Evolutionary conservation across 2,113 vertebrate genomes (phyloP).

Genomic region (Leptodactylus fuscus): DNA sequence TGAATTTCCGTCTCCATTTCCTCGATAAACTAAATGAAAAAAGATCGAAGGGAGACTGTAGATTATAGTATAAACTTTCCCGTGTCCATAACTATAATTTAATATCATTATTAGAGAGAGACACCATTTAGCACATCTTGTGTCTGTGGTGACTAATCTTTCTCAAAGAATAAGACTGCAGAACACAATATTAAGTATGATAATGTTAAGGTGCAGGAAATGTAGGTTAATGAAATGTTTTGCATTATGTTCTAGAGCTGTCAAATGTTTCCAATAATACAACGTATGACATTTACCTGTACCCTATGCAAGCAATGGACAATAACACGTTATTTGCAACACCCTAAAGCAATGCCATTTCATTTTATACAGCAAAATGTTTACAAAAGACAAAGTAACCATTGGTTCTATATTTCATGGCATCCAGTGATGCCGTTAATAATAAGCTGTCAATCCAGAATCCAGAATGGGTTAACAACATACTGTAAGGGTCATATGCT

Average conservation of each 20-base stretch:
- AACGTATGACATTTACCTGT: background rate
- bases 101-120: background rate
- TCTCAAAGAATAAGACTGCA: background rate
- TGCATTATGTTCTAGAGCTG: background rate
- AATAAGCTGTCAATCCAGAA: conserved; percentile 23
- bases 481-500: conserved; percentile 52
- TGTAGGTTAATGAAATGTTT: background rate
- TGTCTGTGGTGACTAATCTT: background rate
- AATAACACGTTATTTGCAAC: background rate
- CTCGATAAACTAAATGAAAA: background rate
- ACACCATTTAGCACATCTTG: background rate
- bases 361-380: background rate
- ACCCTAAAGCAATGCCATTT: background rate
- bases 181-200: background rate
- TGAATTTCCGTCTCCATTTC: background rate
- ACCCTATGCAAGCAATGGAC: background rate
- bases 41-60: background rate
- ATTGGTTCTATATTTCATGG: background rate
- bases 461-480: conserved; percentile 53
- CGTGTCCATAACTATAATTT: too few species aligned
- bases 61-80: background rate
- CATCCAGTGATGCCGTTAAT: conserved; percentile 8
- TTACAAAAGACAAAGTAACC: background rate
- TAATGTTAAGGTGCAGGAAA: background rate
- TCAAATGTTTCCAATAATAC: background rate